Conservation (phyloP, 2,888 invertebrate genomes). For the Incurvaria masculella region DNA sequence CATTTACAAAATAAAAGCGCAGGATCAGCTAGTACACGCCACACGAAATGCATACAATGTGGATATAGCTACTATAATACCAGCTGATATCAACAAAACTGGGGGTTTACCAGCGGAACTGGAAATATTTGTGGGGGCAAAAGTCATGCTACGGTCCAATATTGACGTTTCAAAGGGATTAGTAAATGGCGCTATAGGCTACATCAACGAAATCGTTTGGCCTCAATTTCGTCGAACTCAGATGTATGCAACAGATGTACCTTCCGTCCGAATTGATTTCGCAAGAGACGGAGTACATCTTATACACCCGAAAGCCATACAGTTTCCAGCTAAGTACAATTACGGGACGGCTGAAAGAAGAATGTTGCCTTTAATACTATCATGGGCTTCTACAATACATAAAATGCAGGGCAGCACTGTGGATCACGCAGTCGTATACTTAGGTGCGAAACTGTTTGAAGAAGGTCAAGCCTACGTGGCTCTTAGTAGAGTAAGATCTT, state of each 20-base stretch:
- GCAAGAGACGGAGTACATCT: slow-evolving; percentile 15
- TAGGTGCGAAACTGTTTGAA: slow-evolving; percentile 12
- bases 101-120: too few relatives aligned
- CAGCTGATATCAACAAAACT: too few relatives aligned
- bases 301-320: slow-evolving; percentile 15
- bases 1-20: too few relatives aligned
- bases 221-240: slow-evolving; percentile 14
- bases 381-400: slow-evolving; percentile 19
- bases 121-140: too few relatives aligned
- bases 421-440: slow-evolving; percentile 14
- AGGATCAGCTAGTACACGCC: too few relatives aligned
- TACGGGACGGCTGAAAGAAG: slow-evolving; percentile 16
- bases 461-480: too few relatives aligned
- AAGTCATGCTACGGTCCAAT: slow-evolving; percentile 18
- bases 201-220: slow-evolving; percentile 19
- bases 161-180: slow-evolving; percentile 15
- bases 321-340: slow-evolving; percentile 17
- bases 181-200: slow-evolving; percentile 18
- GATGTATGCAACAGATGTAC: slow-evolving; percentile 14
- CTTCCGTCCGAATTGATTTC: slow-evolving; percentile 15
- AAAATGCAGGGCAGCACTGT: slow-evolving; percentile 16
- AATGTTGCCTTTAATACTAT: slow-evolving; percentile 17
- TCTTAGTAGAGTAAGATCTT: slow-evolving; percentile 13
- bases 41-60: too few relatives aligned
- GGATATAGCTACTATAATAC: too few relatives aligned